Conservation (phyloP, 2,113 vertebrate species). For the Baryphthengus martii region DNA sequence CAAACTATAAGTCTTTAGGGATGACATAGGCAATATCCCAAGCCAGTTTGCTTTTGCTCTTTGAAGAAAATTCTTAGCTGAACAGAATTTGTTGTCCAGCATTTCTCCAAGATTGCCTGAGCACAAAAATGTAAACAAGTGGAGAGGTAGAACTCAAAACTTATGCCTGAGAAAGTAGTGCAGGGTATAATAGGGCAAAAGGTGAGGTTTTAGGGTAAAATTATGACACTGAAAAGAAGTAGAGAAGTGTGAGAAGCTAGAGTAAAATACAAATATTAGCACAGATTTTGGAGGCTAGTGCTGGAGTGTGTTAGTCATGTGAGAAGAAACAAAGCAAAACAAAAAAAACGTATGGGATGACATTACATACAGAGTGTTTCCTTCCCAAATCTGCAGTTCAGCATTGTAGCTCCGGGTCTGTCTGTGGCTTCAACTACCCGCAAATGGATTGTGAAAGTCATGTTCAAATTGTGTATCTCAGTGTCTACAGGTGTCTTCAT, state of each 20-base stretch:
- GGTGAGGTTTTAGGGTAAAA: neutral
- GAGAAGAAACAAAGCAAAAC: neutral
- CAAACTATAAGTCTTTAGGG: neutral
- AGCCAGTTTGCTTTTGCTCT: neutral
- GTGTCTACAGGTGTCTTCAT: neutral
- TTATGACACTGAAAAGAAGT: neutral
- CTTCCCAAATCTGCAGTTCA: neutral
- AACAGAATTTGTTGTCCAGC: neutral
- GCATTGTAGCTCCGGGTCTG: neutral
- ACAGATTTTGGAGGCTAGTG: neutral
- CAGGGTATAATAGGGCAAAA: neutral
- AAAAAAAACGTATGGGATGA: accelerated
- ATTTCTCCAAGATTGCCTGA: neutral
- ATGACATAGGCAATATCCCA: neutral
- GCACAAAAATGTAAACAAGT: neutral
- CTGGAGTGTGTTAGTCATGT: neutral
- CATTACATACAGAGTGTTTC: neutral
- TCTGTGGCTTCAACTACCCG: neutral
- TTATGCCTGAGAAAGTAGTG: neutral
- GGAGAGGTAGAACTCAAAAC: neutral
- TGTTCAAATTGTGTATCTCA: neutral
- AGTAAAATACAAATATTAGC: neutral
- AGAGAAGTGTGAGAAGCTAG: neutral
- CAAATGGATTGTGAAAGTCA: neutral
- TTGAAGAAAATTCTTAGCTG: neutral